These are phyloP conservation scores for Drosophila pectinifera DNA, from an alignment of 1,140 invertebrate genomes.

Conservation along the genomic window DNA sequence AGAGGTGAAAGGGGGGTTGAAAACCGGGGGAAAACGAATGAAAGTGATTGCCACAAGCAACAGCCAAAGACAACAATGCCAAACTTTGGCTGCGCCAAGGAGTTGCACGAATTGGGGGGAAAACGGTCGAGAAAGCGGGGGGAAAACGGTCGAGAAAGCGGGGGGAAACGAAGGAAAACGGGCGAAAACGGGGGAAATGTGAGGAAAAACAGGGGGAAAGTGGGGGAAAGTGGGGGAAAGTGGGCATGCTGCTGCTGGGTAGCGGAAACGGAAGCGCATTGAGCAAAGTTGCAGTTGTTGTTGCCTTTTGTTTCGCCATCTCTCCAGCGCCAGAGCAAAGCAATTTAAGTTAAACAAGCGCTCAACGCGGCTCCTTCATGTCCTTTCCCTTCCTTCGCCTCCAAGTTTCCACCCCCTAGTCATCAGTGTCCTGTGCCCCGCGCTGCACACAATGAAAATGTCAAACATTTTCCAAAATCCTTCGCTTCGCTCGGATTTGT, in stretches of 20 bases:
- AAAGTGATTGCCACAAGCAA: constrained; percentile 78
- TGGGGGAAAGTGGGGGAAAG: background rate
- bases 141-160: background rate
- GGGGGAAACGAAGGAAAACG: background rate
- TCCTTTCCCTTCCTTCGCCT: background rate
- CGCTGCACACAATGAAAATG: constrained; percentile 58
- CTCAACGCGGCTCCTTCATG: constrained; percentile 31
- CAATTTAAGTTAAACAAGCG: constrained; percentile 82
- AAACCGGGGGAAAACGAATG: constrained; percentile 40
- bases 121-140: background rate
- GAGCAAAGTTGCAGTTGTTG: constrained; percentile 81
- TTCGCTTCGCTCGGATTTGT: constrained; percentile 54
- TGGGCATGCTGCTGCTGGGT: constrained; percentile 18
- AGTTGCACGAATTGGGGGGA: constrained; percentile 19
- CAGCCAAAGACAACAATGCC: constrained; percentile 80
- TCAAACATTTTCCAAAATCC: constrained; percentile 70
- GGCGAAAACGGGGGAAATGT: background rate
- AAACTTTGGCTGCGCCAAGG: constrained; percentile 63
- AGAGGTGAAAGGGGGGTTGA: background rate
- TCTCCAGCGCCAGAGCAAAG: constrained; percentile 62
- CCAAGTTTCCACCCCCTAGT: background rate
- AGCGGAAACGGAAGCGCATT: constrained; percentile 81
- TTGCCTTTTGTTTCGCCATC: constrained; percentile 74
- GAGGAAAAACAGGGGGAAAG: background rate
- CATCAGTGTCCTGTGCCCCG: constrained; percentile 20